Base-by-base conservation (phyloP, 37 sponge, comb jelly and placozoan species). In the Dysidea cf. avara region DNA sequence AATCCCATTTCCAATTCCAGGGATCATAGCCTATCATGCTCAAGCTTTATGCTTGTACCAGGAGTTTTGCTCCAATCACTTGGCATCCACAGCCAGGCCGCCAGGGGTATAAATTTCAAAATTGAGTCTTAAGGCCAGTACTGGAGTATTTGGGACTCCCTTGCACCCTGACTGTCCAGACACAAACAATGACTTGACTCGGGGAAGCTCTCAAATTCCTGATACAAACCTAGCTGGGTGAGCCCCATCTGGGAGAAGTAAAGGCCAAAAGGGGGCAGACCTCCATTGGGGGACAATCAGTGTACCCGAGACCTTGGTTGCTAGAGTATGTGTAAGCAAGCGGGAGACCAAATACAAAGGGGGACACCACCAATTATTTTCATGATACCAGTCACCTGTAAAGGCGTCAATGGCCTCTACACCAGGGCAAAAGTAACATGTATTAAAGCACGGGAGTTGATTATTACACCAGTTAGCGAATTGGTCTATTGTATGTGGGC, bases 261-360 rank as follows among this genome's bases (percentile, higher is more conserved):
- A 4, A 2, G 70, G 79, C 79, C 79, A 79, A 25, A 60, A 80
- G 25, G 64, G 53, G 31, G 81, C 71, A 36, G 81, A 80, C n/a
- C n/a, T 11, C 81, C 81, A 80, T 2, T 21, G 22, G 7, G 81
- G 81, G 51, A 70, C 56, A 14, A 80, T 22, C 50, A 80, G 12
- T 1, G 81, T 80, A 32, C 72, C 81, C 24, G 14, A 40, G 16
- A 61, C 56, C 1, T 22, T 50, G 6, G 53, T 70, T 20, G 22
- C 36, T 11, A n/a, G 49, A 31, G 72, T 61, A 61, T 80, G 81
- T 39, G 35, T 39, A 13, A 80, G 5, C 5, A 61, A 61, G 4
- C 72, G 46, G 13, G 61, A 2, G 16, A 71, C 22, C 0, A 80
- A 50, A 6, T 47, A n/a, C 0, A 71, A 30, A 33, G 72, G 81